Percentiles rank a stretch among this genome's conserved stretches.
phyloP scores from a whole-genome alignment of 2,113 vertebrate species.

The Chauna torquata region DNA sequence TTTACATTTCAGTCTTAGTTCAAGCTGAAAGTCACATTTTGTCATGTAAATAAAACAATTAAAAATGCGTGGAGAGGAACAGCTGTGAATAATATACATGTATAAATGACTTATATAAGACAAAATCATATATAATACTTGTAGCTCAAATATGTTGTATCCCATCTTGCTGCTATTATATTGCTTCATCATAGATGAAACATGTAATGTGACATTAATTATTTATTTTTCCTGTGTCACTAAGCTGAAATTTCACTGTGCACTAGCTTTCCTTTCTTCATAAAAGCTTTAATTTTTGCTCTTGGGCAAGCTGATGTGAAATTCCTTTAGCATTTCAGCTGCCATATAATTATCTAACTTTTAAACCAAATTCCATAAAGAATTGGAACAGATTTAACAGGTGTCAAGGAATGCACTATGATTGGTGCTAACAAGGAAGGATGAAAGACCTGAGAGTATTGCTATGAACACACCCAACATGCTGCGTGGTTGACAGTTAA shows the following conservation, averaged over 20 bases:
- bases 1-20: constrained; percentile 25
- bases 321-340: neutral
- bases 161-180: neutral
- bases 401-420: neutral
- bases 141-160: neutral
- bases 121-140: neutral
- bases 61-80: constrained; percentile 12
- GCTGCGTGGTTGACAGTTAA: neutral
- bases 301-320: neutral
- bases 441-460: neutral
- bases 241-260: neutral
- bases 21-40: constrained; percentile 2
- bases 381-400: neutral
- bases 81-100: neutral
- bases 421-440: neutral
- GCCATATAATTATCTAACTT: neutral
- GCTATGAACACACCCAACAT: neutral
- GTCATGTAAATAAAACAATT: constrained; percentile 44
- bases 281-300: constrained; percentile 1
- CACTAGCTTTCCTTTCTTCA: neutral
- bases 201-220: neutral
- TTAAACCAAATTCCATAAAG: neutral
- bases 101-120: neutral
- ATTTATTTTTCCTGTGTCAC: neutral
- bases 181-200: neutral